Base-by-base conservation (phyloP, 2,797 vertebrate species). In the Eremophila alpestris region DNA sequence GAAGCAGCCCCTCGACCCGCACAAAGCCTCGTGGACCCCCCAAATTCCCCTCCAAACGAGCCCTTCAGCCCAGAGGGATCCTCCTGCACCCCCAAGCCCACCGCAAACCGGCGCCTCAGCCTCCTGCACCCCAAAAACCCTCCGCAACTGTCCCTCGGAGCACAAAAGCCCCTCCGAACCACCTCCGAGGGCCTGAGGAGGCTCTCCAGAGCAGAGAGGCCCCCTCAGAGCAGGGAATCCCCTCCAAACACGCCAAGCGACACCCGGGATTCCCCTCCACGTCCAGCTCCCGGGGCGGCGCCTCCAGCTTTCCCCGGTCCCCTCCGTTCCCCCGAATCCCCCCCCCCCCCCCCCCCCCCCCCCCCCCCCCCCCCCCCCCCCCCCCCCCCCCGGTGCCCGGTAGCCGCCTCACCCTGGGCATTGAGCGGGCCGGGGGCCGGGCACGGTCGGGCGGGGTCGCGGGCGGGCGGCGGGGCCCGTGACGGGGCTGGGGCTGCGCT, bases 331-430 rank as follows among this genome's bases (percentile, higher is more conserved):
- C 67, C 27, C 30, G 38, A 12, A 41, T 46, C 64, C 12, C 14
- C 14, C 41, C 12, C 41, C 12, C 41, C 41, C 7, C 60, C n/a
- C n/a, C n/a, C n/a, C n/a, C n/a, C n/a, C n/a, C n/a, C n/a, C n/a
- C n/a, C n/a, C n/a, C n/a, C n/a, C n/a, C n/a, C n/a, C n/a, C n/a
- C n/a, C n/a, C n/a, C n/a, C n/a, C n/a, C n/a, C n/a, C n/a, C n/a
- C n/a, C n/a, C n/a, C n/a, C n/a, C n/a, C n/a, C n/a, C n/a, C n/a
- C n/a, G n/a, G n/a, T n/a, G n/a, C 41, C 16, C 11, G 43, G 46
- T 11, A 75, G 55, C 52, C 91, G 93, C 94, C 94, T 85, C 87
- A 95, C 97, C 87, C 63, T 83, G 90, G 74, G 95, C 96, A 96
- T 96, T 91, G 96, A 96, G 60, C 77, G 79, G 89, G 84, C 93